A percentile compares a stretch with the other conserved stretches of the same genome.
phyloP scores from a whole-genome alignment of 2,888 invertebrate species.

The Lottia scabra region DNA sequence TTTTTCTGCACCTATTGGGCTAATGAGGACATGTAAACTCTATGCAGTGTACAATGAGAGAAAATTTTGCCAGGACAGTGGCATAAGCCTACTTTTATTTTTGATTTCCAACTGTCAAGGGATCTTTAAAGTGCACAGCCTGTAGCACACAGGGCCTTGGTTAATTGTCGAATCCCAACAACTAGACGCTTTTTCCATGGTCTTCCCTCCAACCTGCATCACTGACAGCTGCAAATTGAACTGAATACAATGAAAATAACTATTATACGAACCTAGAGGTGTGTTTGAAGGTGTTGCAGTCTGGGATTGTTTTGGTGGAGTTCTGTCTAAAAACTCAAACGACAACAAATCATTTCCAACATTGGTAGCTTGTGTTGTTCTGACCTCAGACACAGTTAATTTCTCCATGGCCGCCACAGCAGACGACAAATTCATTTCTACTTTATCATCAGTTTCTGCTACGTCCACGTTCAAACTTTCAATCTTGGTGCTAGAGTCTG shows the following conservation, averaged over 20 bases:
- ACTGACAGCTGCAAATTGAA: no score
- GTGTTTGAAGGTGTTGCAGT: constrained; percentile 66
- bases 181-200: no score
- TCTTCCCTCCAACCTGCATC: no score
- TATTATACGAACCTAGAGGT: constrained; percentile 50
- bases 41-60: no score
- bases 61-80: no score
- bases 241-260: background rate
- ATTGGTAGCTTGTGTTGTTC: constrained; percentile 16
- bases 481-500: background rate
- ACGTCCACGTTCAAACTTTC: constrained; percentile 16
- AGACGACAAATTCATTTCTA: constrained; percentile 25
- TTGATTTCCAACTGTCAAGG: no score
- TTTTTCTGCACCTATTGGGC: no score
- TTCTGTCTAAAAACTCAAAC: constrained; percentile 42
- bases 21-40: no score
- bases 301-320: constrained; percentile 46
- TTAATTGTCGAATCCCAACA: no score
- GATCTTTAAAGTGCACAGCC: no score
- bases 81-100: no score
- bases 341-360: constrained; percentile 37
- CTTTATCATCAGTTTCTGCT: constrained; percentile 3
- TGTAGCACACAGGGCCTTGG: no score
- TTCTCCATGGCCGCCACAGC: constrained; percentile 23
- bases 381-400: constrained; percentile 10